These are phyloP conservation scores for Nyctibius bracteatus DNA, from an alignment of 2,113 vertebrate genomes.

Conservation along the genomic window DNA sequence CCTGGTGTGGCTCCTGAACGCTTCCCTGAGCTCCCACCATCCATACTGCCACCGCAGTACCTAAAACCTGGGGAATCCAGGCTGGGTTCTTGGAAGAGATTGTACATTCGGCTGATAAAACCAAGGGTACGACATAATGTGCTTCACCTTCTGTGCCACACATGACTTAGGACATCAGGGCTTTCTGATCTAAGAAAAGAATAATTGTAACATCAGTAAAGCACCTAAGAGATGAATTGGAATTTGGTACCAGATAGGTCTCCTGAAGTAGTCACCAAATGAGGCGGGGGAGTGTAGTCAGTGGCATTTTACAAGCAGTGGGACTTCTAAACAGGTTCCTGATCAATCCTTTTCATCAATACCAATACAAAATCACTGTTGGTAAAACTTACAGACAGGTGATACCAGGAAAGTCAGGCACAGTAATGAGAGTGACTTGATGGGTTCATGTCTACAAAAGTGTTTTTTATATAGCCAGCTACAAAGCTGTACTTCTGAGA, in stretches of 20 bases:
- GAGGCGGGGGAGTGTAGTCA: fast-evolving
- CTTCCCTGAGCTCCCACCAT: fast-evolving
- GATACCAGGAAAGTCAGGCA: background rate
- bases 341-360: background rate
- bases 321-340: background rate
- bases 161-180: background rate
- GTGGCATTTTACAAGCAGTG: background rate
- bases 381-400: background rate
- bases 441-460: background rate
- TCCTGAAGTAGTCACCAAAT: background rate
- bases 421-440: background rate
- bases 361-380: background rate
- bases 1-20: fast-evolving
- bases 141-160: background rate
- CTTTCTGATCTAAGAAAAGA: background rate
- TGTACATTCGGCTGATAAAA: background rate
- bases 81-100: background rate
- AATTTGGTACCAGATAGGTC: background rate
- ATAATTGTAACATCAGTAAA: background rate
- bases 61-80: background rate
- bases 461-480: background rate
- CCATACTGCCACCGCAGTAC: background rate
- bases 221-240: background rate
- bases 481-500: background rate
- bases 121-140: background rate